Conservation (phyloP, 2,113 vertebrate genomes). For the Leptocoma aspasia region DNA sequence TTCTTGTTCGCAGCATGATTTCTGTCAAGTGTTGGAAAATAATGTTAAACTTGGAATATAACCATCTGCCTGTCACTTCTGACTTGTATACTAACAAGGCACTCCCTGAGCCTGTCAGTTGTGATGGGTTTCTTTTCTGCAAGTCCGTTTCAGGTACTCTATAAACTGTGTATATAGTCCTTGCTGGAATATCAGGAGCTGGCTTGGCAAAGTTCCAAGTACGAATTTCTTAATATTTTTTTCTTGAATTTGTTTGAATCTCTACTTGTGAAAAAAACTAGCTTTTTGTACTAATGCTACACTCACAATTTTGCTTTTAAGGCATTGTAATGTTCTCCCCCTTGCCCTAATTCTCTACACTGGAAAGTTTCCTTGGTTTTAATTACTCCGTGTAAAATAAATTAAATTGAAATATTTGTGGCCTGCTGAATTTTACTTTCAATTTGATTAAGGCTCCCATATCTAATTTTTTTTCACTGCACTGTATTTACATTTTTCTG, state of each 20-base stretch:
- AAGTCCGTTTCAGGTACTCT: not conserved
- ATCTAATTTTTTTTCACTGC: not conserved
- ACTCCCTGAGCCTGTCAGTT: not conserved
- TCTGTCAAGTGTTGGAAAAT: not conserved
- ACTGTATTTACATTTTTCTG: not conserved
- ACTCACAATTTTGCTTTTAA: not conserved
- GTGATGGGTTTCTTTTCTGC: not conserved
- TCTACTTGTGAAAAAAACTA: not conserved
- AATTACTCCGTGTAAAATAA: constrained; percentile 11
- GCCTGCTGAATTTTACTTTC: not conserved
- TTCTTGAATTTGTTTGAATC: not conserved
- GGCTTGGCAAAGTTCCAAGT: not conserved
- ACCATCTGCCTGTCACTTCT: not conserved
- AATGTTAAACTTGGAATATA: not conserved
- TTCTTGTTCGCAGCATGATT: not conserved
- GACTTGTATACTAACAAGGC: not conserved
- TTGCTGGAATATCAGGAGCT: not conserved
- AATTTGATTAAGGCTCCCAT: not conserved
- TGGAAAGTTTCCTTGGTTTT: not conserved
- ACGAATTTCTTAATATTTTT: not conserved
- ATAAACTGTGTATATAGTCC: not conserved
- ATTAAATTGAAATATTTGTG: not conserved
- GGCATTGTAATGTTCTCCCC: not conserved
- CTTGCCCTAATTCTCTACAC: not conserved
- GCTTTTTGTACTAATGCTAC: not conserved